Evolutionary conservation across 64 coral and sea anemone species (phyloP), one percentile per base, ranked within the genome.

Genomic region (Actinia equina): DNA sequence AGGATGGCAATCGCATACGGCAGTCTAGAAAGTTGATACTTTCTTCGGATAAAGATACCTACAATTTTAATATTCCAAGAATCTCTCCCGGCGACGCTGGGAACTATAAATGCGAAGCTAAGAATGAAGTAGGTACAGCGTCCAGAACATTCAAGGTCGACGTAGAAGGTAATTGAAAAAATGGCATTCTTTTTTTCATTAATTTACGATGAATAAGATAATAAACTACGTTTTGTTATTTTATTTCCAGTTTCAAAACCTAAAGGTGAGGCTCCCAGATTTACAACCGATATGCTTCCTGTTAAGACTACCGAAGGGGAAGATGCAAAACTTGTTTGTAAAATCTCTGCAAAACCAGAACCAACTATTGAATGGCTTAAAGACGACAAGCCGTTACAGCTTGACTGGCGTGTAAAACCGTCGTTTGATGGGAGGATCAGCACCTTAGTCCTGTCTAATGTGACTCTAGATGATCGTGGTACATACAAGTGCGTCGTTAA

Each of bases 331-430:
- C 74, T 98, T 15, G 77, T 83, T 18, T 98, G 96, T 42, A 87
- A 61, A 52, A 45, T 95, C 9, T 19, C 65, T 56, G 93, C 84
- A 44, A 45, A 82, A 45, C 93, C 96, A 6, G 58, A 53, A 46
- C 89, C 95, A 15, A 87, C 46, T 12, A 70, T 91, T 71, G 91
- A 95, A 80, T 98, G 96, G 96, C 79, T 92, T 19, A 98, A 98
- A 91, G 93, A 98, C 60, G 88, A 87, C 76, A 76, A 83, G 59
- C 58, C 64, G 16, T 44, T 98, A 1, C 90, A 91, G 41, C 80
- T 85, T 20, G 89, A 83, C 46, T 63, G 86, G 26, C 85, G 96
- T 65, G 46, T 98, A 8, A 92, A 95, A 69, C 70, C 86, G 8
- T 83, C 86, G 30, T 89, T 84, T 41, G 93, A 98, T 86, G 93